These are phyloP conservation scores for Himalopsyche phryganea DNA, from an alignment of 1,140 invertebrate genomes.

Conservation along the genomic window DNA sequence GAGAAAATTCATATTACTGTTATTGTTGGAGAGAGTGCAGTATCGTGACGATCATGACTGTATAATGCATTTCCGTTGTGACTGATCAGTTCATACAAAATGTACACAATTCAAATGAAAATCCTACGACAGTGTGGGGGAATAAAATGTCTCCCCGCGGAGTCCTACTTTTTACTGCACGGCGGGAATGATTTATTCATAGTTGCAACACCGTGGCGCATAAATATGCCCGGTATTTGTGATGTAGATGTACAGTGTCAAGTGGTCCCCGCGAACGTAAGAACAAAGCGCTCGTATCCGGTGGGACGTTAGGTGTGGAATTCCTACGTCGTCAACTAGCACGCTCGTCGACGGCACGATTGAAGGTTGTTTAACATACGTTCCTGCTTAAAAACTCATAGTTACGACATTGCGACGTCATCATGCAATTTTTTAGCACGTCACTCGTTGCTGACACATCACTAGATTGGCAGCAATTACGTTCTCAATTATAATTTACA, in stretches of 20 bases:
- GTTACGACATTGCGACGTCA: too few relatives aligned
- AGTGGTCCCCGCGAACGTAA: not conserved
- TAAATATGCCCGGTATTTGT: conserved; percentile 17
- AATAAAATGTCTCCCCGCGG: conserved; percentile 9
- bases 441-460: too few relatives aligned
- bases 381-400: too few relatives aligned
- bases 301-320: not conserved
- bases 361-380: not conserved
- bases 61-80: too few relatives aligned
- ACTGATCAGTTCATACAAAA: not conserved
- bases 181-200: conserved; percentile 27
- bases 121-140: conserved; percentile 10
- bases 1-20: too few relatives aligned
- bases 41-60: too few relatives aligned
- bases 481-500: too few relatives aligned
- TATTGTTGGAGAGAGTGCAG: too few relatives aligned
- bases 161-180: conserved; percentile 12
- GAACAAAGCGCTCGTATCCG: conserved; percentile 2
- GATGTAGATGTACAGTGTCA: conserved; percentile 22
- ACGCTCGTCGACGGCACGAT: not conserved
- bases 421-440: too few relatives aligned
- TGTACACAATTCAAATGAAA: conserved; percentile 10
- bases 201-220: conserved; percentile 15
- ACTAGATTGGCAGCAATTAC: too few relatives aligned
- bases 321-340: too few relatives aligned